These are phyloP conservation scores for Drosophila subsilvestris DNA, from an alignment of 2,888 invertebrate species.

Conservation along the genomic window DNA sequence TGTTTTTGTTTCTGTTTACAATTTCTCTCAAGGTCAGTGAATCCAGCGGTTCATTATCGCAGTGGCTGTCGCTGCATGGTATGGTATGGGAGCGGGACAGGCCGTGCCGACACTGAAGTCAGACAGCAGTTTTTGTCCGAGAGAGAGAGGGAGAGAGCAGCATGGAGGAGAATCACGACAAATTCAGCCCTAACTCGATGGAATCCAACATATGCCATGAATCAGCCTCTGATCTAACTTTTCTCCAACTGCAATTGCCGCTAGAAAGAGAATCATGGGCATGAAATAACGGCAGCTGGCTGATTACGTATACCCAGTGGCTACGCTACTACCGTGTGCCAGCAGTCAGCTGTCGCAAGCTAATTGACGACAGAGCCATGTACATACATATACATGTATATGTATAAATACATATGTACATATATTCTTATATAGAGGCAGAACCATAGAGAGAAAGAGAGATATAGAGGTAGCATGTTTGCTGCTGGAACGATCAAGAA, in stretches of 20 bases:
- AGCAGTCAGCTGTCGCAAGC: slow-evolving; percentile 28
- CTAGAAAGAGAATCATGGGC: neutral
- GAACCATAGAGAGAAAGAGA: slow-evolving; percentile 17
- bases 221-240: neutral
- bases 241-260: neutral
- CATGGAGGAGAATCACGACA: neutral
- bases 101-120: slow-evolving; percentile 23
- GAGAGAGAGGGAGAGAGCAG: neutral
- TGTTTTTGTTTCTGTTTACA: slow-evolving; percentile 34
- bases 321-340: slow-evolving; percentile 28
- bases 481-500: slow-evolving; percentile 17
- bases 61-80: slow-evolving; percentile 25
- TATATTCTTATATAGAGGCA: neutral
- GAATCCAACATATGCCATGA: neutral
- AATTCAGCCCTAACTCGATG: neutral
- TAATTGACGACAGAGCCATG: slow-evolving; percentile 51
- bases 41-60: slow-evolving; percentile 64
- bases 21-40: slow-evolving; percentile 70
- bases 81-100: slow-evolving; percentile 1
- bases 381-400: neutral
- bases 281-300: slow-evolving; percentile 26
- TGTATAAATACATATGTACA: no score
- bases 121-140: slow-evolving; percentile 7
- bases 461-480: neutral
- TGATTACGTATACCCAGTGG: slow-evolving; percentile 72